Evolutionary conservation across 2,113 vertebrate genomes (phyloP).

Genomic region (Zingel zingel): DNA sequence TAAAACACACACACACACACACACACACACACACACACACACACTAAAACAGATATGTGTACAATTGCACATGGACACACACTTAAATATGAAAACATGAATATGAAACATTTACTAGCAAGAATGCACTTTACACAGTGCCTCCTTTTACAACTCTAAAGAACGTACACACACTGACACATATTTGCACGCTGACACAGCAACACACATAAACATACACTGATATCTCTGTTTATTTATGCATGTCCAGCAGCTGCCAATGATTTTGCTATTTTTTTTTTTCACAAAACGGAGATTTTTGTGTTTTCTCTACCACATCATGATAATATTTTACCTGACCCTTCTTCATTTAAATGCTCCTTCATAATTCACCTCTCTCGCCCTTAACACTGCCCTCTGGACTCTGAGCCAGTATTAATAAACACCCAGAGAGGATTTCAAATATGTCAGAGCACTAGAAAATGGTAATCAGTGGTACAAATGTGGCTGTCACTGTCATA

Average conservation of each 20-base stretch:
- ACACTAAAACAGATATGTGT: constrained; percentile 9
- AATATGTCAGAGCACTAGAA: constrained; percentile 28
- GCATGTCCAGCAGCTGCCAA: constrained; percentile 71
- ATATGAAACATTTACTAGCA: constrained; percentile 38
- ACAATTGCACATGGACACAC: background rate
- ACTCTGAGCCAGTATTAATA: constrained; percentile 27
- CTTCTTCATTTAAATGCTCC: constrained; percentile 35
- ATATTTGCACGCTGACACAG: constrained; percentile 12
- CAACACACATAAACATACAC: constrained; percentile 42
- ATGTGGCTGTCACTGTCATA: constrained; percentile 22
- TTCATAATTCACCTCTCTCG: constrained; percentile 19
- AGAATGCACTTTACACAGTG: constrained; percentile 23
- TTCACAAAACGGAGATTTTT: constrained; percentile 42
- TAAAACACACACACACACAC: constrained; percentile 42
- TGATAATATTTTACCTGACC: constrained; percentile 66
- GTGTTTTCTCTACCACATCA: constrained; percentile 57
- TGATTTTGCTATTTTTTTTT: constrained; percentile 57
- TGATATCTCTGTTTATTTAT: constrained; percentile 71
- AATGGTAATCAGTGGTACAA: constrained; percentile 11
- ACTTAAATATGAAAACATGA: constrained; percentile 30
- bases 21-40: constrained; percentile 28
- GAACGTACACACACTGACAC: background rate
- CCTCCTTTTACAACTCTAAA: constrained; percentile 31
- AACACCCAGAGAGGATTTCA: constrained; percentile 13
- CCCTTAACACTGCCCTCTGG: constrained; percentile 8